A percentile compares a stretch with the other conserved stretches of the same genome.
Conservation (phyloP, 2,113 vertebrate genomes). For the Ciconia maguari region DNA sequence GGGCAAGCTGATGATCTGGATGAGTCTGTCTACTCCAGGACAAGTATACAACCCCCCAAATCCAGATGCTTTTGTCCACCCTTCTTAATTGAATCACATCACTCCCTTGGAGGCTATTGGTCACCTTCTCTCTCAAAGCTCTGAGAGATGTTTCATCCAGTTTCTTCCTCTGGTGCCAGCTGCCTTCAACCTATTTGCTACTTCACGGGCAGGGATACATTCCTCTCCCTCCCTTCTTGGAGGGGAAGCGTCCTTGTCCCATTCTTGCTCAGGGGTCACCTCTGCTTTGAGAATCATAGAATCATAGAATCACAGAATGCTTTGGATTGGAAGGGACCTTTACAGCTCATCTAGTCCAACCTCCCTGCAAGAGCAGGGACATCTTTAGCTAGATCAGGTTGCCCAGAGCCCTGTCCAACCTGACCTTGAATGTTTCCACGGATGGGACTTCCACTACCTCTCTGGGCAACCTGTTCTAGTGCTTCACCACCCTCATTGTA, state of each 20-base stretch:
- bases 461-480: too few species aligned
- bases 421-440: too few species aligned
- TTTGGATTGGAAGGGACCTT: too few species aligned
- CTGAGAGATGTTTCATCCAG: background rate
- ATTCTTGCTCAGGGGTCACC: background rate
- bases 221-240: background rate
- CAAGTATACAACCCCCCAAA: background rate
- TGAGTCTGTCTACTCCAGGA: background rate
- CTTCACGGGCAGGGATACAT: rapidly evolving
- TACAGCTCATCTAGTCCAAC: too few species aligned
- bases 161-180: background rate
- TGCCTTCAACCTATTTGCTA: background rate
- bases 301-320: too few species aligned
- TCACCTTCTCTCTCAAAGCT: background rate
- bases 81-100: background rate
- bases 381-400: too few species aligned
- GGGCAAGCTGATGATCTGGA: background rate
- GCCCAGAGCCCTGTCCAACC: too few species aligned
- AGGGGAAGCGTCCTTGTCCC: background rate
- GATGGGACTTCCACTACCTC: too few species aligned
- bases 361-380: too few species aligned
- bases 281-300: background rate
- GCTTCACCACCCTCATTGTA: too few species aligned
- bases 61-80: background rate
- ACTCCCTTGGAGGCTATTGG: background rate